Conservation (phyloP, 2,888 invertebrate genomes). For the Neoascia interrupta region DNA sequence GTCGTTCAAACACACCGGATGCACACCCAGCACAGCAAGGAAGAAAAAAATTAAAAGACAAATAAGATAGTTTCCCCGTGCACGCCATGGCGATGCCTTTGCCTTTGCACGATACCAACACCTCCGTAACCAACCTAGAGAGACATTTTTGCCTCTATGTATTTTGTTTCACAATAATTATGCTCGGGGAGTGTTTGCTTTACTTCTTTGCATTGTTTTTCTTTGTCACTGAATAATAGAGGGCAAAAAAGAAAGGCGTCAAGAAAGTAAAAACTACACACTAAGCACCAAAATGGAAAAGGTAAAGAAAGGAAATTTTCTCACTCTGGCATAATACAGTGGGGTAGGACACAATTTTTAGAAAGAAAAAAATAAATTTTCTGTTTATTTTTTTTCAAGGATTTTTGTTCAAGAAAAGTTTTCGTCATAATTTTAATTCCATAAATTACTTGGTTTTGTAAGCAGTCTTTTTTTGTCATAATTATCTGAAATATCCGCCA, state of each 20-base stretch:
- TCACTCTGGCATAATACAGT: not conserved
- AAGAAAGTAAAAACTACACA: constrained; percentile 3
- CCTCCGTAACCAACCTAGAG: too few relatives aligned
- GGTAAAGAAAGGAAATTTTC: not conserved
- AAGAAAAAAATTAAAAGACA: constrained; percentile 4
- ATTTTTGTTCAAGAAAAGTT: too few relatives aligned
- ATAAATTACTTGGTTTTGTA: too few relatives aligned
- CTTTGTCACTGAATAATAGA: constrained; percentile 39
- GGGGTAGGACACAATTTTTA: too few relatives aligned
- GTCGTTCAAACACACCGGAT: constrained; percentile 5
- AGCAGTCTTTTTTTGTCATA: too few relatives aligned
- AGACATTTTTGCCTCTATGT: constrained; percentile 3
- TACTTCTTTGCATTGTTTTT: constrained; percentile 34
- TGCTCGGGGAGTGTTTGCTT: constrained; percentile 29
- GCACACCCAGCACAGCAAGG: not conserved
- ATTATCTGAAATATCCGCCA: too few relatives aligned
- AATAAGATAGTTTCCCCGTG: constrained; percentile 45
- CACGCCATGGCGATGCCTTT: too few relatives aligned
- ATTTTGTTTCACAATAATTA: constrained; percentile 26
- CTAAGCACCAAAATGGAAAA: not conserved
- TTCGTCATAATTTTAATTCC: too few relatives aligned
- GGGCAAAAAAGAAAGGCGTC: not conserved
- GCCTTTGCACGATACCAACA: constrained; percentile 8
- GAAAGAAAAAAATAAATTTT: too few relatives aligned
- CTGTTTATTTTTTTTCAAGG: too few relatives aligned